Base-by-base conservation (phyloP, 2,888 invertebrate species). In the Rotaria magnacalcarata region DNA sequence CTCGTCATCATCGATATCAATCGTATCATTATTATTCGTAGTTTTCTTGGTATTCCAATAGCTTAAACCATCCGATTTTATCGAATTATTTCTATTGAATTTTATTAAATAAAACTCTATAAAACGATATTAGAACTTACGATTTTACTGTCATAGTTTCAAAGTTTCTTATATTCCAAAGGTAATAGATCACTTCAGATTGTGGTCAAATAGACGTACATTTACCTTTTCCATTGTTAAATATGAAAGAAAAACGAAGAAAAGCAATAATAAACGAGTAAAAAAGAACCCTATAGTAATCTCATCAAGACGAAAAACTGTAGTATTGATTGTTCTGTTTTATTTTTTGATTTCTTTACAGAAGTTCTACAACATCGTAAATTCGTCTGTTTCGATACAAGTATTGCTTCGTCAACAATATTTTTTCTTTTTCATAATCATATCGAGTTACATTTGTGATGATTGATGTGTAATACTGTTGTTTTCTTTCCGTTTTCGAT, bases 391-490 rank as follows among this genome's bases (percentile, higher is more conserved):
- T 60, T 27, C 27, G 58, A 60, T 27, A 60, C 2, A 27, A 60
- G 14, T 60, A 60, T 16, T 14, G 24, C 0, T 11, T 21, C 1
- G 4, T 21, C 21, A 54, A 4, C 54, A 54, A 21, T 54, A 21
- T 54, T 19, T 54, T 54, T 54, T 54, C 21, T 54, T 54, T 54
- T 19, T 54, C 4, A 14, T 34, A 14, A 67, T 19, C 27, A 67
- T 67, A 67, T 67, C 34, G 27, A 67, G 34, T 67, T 67, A 34
- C 67, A 67, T 67, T 67, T 67, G 34, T 34, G 34, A 67, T 67
- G 16, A n/a, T 34, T 67, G 11, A 67, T 27, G n/a, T 67, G 27
- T 67, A 67, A 34, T 27, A 27, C 11, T 27, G 3, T 27, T 16
- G 27, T 67, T 27, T 16, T 34, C 24, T 34, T 16, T 67, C 10